These are phyloP conservation scores for Orbicella faveolata DNA, from an alignment of 64 coral and sea anemone species.

Conservation along the genomic window DNA sequence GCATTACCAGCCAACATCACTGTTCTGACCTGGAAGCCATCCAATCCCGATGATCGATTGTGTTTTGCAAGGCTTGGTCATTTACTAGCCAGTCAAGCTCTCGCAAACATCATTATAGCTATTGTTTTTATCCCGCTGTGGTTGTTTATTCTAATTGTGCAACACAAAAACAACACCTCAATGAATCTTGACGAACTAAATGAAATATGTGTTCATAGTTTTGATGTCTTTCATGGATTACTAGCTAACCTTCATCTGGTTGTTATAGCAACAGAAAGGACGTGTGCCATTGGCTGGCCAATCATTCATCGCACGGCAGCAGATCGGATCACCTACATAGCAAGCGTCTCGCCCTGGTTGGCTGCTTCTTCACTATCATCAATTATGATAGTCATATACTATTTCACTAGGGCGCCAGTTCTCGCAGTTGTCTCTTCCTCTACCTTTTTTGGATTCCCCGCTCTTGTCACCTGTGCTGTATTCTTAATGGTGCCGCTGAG, in stretches of 20 bases:
- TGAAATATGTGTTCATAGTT: conserved; percentile 17
- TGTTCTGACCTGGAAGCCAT: too few relatives aligned
- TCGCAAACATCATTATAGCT: too few relatives aligned
- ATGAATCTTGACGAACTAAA: neutral
- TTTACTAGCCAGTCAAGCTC: too few relatives aligned
- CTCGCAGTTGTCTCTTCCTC: neutral
- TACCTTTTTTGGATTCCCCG: neutral
- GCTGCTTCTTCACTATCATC: too few relatives aligned
- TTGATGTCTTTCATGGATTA: conserved; percentile 29
- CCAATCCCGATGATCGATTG: too few relatives aligned
- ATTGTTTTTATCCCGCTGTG: neutral
- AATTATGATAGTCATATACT: too few relatives aligned
- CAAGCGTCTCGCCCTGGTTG: too few relatives aligned
- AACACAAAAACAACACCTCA: neutral
- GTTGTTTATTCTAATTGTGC: neutral
- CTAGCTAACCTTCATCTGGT: conserved; percentile 8
- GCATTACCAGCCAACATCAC: too few relatives aligned
- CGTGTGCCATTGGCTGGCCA: conserved; percentile 33
- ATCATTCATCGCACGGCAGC: conserved; percentile 28
- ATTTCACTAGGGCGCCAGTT: neutral
- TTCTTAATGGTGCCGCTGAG: too few relatives aligned
- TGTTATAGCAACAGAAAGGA: conserved; percentile 20
- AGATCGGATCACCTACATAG: neutral
- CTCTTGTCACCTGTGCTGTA: neutral
- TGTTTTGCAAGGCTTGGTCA: too few relatives aligned